Conservation (phyloP, 1,140 invertebrate genomes). For the Kradibia gibbosae region DNA sequence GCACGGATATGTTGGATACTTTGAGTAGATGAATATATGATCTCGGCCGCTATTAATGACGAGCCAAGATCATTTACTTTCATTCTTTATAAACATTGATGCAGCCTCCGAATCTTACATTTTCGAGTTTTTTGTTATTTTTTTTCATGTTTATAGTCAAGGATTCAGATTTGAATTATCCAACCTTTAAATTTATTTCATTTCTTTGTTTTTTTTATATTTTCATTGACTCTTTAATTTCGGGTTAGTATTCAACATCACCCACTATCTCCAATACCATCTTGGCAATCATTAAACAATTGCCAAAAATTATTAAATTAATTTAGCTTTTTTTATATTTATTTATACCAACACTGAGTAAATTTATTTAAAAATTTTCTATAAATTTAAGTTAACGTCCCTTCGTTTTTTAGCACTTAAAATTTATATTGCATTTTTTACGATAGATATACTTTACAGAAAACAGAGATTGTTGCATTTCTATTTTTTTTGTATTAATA, state of each 20-base stretch:
- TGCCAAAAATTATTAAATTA: background rate
- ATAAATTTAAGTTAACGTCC: no score
- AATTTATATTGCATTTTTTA: no score
- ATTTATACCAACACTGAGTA: no score
- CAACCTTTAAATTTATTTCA: conserved; percentile 33
- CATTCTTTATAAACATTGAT: conserved; percentile 50
- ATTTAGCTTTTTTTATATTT: background rate
- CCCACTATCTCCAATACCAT: background rate
- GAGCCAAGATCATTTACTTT: no score
- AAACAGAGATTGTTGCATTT: no score
- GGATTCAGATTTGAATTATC: conserved; percentile 10
- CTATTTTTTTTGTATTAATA: no score
- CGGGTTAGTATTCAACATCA: background rate
- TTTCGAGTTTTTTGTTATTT: conserved; percentile 38
- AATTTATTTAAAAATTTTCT: no score
- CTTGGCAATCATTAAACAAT: background rate
- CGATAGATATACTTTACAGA: no score
- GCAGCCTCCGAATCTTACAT: conserved; percentile 38
- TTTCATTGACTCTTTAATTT: conserved; percentile 14
- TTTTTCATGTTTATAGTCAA: conserved; percentile 37
- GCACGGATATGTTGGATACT: no score
- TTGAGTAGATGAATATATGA: no score
- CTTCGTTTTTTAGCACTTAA: no score
- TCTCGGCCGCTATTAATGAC: no score
- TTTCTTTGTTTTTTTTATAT: background rate